Evolutionary conservation across 2,797 vertebrate genomes (phyloP), one percentile per base, ranked within the genome.

Genomic region (Tenualosa ilisha): DNA sequence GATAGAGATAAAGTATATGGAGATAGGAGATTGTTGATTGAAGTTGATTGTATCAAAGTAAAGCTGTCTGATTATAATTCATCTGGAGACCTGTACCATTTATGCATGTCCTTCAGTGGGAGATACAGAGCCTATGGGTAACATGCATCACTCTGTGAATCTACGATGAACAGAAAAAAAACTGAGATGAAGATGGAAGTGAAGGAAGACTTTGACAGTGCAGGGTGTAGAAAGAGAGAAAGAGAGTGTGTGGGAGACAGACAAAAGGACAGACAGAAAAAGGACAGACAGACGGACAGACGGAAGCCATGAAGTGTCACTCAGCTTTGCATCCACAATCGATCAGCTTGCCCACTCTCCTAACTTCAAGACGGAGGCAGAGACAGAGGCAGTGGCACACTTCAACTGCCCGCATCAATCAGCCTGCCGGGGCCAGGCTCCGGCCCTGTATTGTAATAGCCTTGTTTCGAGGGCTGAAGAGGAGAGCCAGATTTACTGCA

Each of bases 401-500:
- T 79, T 20, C 26, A 43, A 83, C 82, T 84, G 84, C 40, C 56
- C 22, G 59, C 84, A 89, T 90, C 89, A 88, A 91, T 91, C 89
- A 90, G 85, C 22, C 50, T 51, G 50, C 50, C 50, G 7, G 50
- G 50, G 50, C 50, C 2, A 40, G 40, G 72, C 31, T 6, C 54
- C 3, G 72, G 61, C 84, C 72, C 49, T 56, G 84, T 85, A 82
- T 86, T 89, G 86, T 87, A 88, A 89, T 86, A 82, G 88, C 87
- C 83, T 90, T 86, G 87, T 87, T 86, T 84, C 51, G 63, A 81
- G 59, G 59, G 22, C 59, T 24, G 59, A n/a, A 63, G 61, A 63
- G 59, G n/a, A 56, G 86, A 75, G 61, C 75, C 82, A 89, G 90
- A 91, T 90, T 91, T 91, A 91, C 88, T 46, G 85, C 81, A 6